A percentile compares a stretch with the other conserved stretches of the same genome.
These are phyloP conservation scores for Ceratina japonica DNA, from an alignment of 1,140 invertebrate genomes.

Conservation along the genomic window DNA sequence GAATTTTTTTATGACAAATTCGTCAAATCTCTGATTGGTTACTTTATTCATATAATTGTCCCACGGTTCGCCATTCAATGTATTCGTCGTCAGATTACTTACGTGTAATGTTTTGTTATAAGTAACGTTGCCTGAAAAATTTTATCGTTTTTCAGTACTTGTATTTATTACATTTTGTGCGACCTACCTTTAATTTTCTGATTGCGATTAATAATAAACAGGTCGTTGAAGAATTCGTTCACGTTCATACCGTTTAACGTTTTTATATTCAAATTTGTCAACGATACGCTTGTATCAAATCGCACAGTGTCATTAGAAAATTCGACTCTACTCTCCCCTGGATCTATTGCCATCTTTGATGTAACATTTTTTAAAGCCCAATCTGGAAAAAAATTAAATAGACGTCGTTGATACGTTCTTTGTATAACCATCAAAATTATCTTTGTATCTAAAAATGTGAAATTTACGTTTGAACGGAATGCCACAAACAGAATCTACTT, in stretches of 20 bases:
- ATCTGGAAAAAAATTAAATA: constrained; percentile 45
- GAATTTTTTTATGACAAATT: constrained; percentile 52
- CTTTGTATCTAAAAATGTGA: background rate
- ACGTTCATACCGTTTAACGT: constrained; percentile 54
- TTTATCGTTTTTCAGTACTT: background rate
- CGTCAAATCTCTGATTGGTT: constrained; percentile 64
- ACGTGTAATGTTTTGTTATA: constrained; percentile 53
- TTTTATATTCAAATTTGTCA: constrained; percentile 43
- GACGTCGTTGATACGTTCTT: background rate
- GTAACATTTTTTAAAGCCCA: constrained; percentile 56
- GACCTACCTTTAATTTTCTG: constrained; percentile 63
- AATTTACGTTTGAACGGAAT: constrained; percentile 48
- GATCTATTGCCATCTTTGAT: constrained; percentile 22
- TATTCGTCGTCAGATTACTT: constrained; percentile 49
- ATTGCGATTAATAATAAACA: constrained; percentile 55
- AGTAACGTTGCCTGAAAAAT: constrained; percentile 63
- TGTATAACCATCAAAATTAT: background rate
- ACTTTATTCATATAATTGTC: constrained; percentile 63
- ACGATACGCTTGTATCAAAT: constrained; percentile 45
- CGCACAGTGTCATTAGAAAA: constrained; percentile 57
- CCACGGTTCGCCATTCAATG: constrained; percentile 58
- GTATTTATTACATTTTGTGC: background rate
- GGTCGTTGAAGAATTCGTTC: constrained; percentile 45
- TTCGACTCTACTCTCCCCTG: constrained; percentile 10
- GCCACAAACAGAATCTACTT: constrained; percentile 65